Evolutionary conservation across 2,888 invertebrate species (phyloP).

Genomic region (Lochmaea crataegi): DNA sequence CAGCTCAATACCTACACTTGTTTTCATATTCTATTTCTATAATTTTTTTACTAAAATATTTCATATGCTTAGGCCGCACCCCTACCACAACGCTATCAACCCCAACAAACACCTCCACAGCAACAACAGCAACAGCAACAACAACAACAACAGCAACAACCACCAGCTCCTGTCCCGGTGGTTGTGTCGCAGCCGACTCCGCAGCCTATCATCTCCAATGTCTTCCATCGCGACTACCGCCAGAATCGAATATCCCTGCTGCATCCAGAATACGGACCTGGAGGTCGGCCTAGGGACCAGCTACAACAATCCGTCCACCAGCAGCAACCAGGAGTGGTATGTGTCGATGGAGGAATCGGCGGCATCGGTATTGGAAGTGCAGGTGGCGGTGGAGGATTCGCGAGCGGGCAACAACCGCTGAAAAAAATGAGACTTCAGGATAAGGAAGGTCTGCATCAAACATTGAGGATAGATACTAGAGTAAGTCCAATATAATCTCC

Average conservation of each 20-base stretch:
- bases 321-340: constrained; percentile 45
- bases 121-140: constrained; percentile 18
- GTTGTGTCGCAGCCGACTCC: constrained; percentile 60
- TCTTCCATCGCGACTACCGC: constrained; percentile 62
- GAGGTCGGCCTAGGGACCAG: constrained; percentile 47
- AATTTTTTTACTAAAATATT: neutral
- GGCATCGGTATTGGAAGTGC: constrained; percentile 24
- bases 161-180: constrained; percentile 25
- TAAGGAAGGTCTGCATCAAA: constrained; percentile 66
- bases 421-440: constrained; percentile 75
- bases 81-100: constrained; percentile 27
- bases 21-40: too few relatives aligned
- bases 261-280: constrained; percentile 66
- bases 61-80: constrained; percentile 7
- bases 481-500: constrained; percentile 57
- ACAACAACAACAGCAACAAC: constrained; percentile 19
- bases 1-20: too few relatives aligned
- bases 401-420: constrained; percentile 71
- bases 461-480: constrained; percentile 76
- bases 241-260: constrained; percentile 77
- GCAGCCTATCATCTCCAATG: constrained; percentile 62
- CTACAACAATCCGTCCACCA: constrained; percentile 6
- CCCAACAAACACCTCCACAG: constrained; percentile 57
- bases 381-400: constrained; percentile 39
- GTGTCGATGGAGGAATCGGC: constrained; percentile 42